Evolutionary conservation across 2,888 invertebrate genomes (phyloP), one percentile per base, ranked within the genome.

Genomic region (Drosophila meridiana): DNA sequence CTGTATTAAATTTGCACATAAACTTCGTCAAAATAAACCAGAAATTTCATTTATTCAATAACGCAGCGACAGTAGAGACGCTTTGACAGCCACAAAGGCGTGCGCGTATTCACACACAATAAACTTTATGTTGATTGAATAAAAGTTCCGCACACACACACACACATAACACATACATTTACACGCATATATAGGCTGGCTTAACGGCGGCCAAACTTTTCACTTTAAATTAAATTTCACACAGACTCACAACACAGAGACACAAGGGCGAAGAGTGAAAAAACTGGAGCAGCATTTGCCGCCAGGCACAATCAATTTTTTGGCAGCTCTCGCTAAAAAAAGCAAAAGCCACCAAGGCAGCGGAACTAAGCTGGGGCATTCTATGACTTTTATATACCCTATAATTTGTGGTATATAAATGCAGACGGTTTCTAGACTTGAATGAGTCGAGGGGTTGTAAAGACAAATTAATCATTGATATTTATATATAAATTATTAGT

Each of bases 91-190:
- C 77, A 69, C 75, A 76, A 80, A 71, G 73, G 62, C 68, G 50
- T 65, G 53, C 77, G 73, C 80, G 73, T 66, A 50, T 65, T 68
- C 76, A 83, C 84, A 83, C 86, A 80, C 88, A 84, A 84, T 84
- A 89, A 89, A 83, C 78, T 85, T 85, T 86, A 73, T 80, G 84
- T 70, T 88, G 82, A 85, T 85, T 82, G 75, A 83, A 83, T 84
- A 84, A 87, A 87, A 85, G 75, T 79, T 69, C 42, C 56, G 53
- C 61, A 56, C 60, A 50, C 61, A 67, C 34, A 48, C 47, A 59
- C 59, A 55, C 38, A 14, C n/a, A 59, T 11, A 40, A 26, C 45
- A 26, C 5, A 28, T 42, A 2, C 32, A 20, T 11, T 30, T 48
- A 43, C 34, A 52, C 28, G 57, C 40, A 20, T 43, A 65, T 28